Base-by-base conservation (phyloP, 2,888 invertebrate genomes). In the Apodemia duryi region DNA sequence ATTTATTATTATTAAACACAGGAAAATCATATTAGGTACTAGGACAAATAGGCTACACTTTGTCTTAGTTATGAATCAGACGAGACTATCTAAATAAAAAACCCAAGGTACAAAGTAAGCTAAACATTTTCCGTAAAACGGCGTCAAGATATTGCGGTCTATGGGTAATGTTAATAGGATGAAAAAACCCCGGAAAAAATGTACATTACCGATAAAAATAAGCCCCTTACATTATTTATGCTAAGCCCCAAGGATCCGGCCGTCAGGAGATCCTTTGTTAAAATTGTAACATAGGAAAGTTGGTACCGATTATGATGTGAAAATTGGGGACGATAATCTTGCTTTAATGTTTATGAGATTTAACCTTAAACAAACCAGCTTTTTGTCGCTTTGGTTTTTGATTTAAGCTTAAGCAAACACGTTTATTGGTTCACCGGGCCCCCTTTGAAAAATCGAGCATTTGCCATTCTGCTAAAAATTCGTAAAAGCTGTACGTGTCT, bases 201-300 rank as follows among this genome's bases (percentile, higher is more conserved):
- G 57, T 60, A 60, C 57, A 60, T 35, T 60, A 35, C 32, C 57
- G 57, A 60, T 60, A 60, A 60, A 60, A 60, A 60, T 60, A 60
- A 60, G 57, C 57, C 57, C 11, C 57, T 35, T 2, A 60, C 57
- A 60, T 60, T 35, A 60, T 60, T 60, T 60, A 60, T 60, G 57
- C 57, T 60, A 60, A 60, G 57, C 13, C n/a, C 32, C 35, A 32
- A 32, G 35, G 35, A 60, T 60, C 57, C 57, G 32, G 32, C 29
- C 57, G 57, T 35, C 57, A 32, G 32, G 7, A 60, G 35, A 35
- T 32, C 35, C 35, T 32, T n/a, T 35, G 57, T 60, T 60, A 60
- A 35, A 32, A 60, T 60, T 57, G 57, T 32, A 57, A 57, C 32
- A 32, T 57, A 32, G 57, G 13, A 13, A 57, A 35, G 57, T 32